Conservation (phyloP, 1,140 invertebrate species). For the Pogonus chalceus region DNA sequence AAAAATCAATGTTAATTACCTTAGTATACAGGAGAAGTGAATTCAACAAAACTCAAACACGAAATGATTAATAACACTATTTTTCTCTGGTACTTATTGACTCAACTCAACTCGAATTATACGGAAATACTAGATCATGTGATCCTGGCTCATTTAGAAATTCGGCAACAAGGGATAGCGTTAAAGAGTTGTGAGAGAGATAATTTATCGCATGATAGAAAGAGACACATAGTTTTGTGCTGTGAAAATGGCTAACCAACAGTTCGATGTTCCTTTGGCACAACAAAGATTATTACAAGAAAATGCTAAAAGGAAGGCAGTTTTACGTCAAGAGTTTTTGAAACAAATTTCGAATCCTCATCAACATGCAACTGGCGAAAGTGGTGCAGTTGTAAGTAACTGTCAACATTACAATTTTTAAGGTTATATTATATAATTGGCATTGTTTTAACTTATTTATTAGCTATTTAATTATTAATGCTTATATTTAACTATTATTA, state of each 20-base stretch:
- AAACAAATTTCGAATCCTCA: conserved; percentile 57
- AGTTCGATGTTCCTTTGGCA: conserved; percentile 8
- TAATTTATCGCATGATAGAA: neutral
- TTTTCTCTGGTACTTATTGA: neutral
- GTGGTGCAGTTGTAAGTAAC: conserved; percentile 49
- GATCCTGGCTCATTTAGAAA: neutral
- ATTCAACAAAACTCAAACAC: neutral
- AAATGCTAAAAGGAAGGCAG: conserved; percentile 42
- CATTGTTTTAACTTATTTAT: conserved; percentile 4
- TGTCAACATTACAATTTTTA: neutral
- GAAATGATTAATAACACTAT: neutral
- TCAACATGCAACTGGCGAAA: conserved; percentile 40
- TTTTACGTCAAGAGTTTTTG: conserved; percentile 54
- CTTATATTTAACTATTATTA: neutral
- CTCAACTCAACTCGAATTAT: neutral
- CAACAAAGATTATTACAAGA: conserved; percentile 39
- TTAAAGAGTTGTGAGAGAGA: neutral
- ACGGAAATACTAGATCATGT: neutral
- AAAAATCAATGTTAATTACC: too few species aligned
- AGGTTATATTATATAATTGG: neutral
- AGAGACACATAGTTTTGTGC: neutral
- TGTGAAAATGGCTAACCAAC: conserved; percentile 12
- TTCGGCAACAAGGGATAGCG: neutral
- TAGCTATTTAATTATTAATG: neutral
- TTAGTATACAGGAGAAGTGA: too few species aligned